Evolutionary conservation across 1,140 invertebrate species (phyloP).

Genomic region (Ceratina japonica): DNA sequence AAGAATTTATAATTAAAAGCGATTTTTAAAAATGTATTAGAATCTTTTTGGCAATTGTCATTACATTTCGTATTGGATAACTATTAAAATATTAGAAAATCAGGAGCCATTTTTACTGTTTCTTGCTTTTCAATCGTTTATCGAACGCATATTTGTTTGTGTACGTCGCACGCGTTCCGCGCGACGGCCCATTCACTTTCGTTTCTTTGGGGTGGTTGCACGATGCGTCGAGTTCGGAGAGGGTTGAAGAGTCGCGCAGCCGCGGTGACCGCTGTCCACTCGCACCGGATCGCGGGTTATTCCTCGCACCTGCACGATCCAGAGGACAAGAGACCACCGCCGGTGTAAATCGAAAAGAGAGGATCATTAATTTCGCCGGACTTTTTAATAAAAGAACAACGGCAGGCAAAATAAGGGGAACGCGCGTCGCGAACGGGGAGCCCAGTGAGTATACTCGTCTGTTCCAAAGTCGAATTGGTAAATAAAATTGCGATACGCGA

Average conservation of each 20-base stretch:
- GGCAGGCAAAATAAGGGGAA: constrained; percentile 56
- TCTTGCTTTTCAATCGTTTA: background rate
- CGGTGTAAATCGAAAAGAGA: background rate
- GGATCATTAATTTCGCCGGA: background rate
- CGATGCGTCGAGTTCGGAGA: constrained; percentile 9
- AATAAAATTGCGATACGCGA: background rate
- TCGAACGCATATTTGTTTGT: background rate
- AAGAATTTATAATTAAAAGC: too few relatives aligned
- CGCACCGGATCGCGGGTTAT: constrained; percentile 40
- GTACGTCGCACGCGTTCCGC: background rate
- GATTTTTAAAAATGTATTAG: too few relatives aligned
- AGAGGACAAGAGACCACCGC: background rate
- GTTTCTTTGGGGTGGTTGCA: constrained; percentile 57
- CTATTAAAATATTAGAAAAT: too few relatives aligned
- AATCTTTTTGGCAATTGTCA: too few relatives aligned
- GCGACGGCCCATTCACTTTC: constrained; percentile 57
- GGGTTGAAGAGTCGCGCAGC: constrained; percentile 62
- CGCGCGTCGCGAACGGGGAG: constrained; percentile 59
- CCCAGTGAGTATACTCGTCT: constrained; percentile 45
- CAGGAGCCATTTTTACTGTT: too few relatives aligned
- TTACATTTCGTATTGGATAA: too few relatives aligned
- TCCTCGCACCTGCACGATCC: constrained; percentile 25
- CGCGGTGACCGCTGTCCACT: constrained; percentile 71
- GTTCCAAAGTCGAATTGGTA: background rate
- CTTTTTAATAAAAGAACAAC: background rate